Percentiles rank a stretch among this genome's conserved stretches.
These are phyloP conservation scores for Toxotes jaculatrix DNA, from an alignment of 2,113 vertebrate species.

Conservation along the genomic window DNA sequence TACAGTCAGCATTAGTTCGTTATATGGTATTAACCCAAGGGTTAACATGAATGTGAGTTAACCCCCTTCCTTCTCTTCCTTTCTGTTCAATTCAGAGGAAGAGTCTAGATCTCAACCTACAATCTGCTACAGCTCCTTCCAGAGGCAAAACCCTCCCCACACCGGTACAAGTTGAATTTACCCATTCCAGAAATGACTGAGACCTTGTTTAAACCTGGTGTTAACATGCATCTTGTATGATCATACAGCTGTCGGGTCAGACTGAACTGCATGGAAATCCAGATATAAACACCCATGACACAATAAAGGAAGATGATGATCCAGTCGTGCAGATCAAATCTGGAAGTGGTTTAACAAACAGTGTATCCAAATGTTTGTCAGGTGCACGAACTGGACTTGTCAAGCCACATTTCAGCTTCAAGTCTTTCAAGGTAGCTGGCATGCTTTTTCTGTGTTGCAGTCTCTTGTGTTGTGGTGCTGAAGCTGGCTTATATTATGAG, in stretches of 20 bases:
- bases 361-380: constrained; percentile 43
- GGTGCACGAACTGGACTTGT: constrained; percentile 41
- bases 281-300: constrained; percentile 28
- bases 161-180: constrained; percentile 90
- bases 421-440: constrained; percentile 47
- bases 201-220: constrained; percentile 57
- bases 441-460: constrained; percentile 36
- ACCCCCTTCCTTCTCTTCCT: constrained; percentile 78
- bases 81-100: constrained; percentile 91
- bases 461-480: background rate
- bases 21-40: constrained; percentile 17
- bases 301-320: constrained; percentile 36
- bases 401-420: constrained; percentile 49
- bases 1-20: constrained; percentile 14
- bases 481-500: background rate
- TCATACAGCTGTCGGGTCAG: constrained; percentile 38
- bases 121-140: constrained; percentile 89
- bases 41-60: constrained; percentile 69
- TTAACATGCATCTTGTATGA: constrained; percentile 59
- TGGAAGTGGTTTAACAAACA: constrained; percentile 38
- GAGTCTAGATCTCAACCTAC: constrained; percentile 92
- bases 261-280: constrained; percentile 46
- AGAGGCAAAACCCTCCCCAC: constrained; percentile 97
- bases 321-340: constrained; percentile 39
- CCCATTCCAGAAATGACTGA: constrained; percentile 69